Base-by-base conservation (phyloP, 2,888 invertebrate genomes). In the Notodonta dromedarius region DNA sequence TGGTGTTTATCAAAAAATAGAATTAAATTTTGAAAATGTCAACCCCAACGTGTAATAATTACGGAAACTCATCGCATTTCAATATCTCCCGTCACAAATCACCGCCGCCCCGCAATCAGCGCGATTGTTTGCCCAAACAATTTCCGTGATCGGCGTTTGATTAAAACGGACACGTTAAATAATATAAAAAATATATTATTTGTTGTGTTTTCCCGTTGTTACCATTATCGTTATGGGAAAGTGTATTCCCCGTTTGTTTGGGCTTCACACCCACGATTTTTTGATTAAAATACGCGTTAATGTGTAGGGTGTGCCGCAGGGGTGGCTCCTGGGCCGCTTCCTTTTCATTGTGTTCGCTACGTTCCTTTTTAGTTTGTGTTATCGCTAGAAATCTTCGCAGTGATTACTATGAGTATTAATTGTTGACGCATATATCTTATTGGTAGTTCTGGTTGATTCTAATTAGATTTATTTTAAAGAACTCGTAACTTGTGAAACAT, bases 191-290 rank as follows among this genome's bases (percentile, higher is more conserved):
- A 66, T 75, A 73, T 70, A 80, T 75, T 86, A 88, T 89, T 85
- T 76, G 76, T 82, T 82, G 84, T 85, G 84, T 86, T 86, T 84
- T 85, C 80, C 74, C 80, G 79, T 84, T 87, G 78, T 83, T 84
- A 87, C 86, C 88, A 91, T 91, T 93, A 93, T 93, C 93, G 85
- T 88, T 92, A 91, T 93, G 93, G 93, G 93, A 93, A 93, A 89
- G 73, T 76, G 77, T 73, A 71, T 79, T 86, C 88, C 90, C 92
- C 90, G 82, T 80, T 80, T 92, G 84, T 92, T 91, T 91, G 86
- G 89, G 78, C 88, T 92, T 92, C 93, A 91, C 93, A 93, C 91
- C 91, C 91, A 85, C 84, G 71, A 72, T 84, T 88, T 89, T 90
- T 89, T 92, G 91, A 92, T 93, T 92, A 91, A 90, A 90, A 89